phyloP scores from a whole-genome alignment of 2,113 vertebrate genomes.

The Notechis scutatus region DNA sequence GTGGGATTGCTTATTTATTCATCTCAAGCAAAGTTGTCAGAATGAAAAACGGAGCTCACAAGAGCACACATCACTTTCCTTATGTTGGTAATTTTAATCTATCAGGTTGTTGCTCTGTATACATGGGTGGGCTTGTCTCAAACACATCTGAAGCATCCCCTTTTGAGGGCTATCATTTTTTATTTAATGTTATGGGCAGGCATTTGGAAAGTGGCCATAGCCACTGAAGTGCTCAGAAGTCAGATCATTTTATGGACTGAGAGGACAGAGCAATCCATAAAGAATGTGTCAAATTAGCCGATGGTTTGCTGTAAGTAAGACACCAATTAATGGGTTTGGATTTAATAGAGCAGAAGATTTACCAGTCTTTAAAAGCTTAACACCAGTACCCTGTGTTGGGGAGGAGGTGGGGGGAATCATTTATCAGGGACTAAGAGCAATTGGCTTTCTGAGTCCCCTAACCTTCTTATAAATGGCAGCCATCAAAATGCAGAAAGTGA shows the following conservation, averaged over 20 bases:
- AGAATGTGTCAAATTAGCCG: constrained; percentile 65
- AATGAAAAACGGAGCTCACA: constrained; percentile 47
- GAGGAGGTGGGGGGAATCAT: constrained; percentile 17
- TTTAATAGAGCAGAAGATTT: constrained; percentile 74
- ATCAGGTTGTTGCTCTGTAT: constrained; percentile 42
- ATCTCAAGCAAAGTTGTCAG: constrained; percentile 32
- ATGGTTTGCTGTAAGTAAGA: constrained; percentile 58
- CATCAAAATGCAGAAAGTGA: constrained; percentile 16
- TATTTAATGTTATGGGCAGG: constrained; percentile 51
- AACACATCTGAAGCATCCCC: constrained; percentile 50
- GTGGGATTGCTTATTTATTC: constrained; percentile 42
- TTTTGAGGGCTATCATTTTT: constrained; percentile 62
- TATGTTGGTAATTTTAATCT: constrained; percentile 57
- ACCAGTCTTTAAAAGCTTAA: constrained; percentile 70
- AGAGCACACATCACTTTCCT: constrained; percentile 49
- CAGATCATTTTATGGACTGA: constrained; percentile 62
- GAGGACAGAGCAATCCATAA: constrained; percentile 53
- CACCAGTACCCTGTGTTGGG: constrained; percentile 36
- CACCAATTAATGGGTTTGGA: constrained; percentile 71
- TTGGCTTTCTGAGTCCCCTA: constrained; percentile 32
- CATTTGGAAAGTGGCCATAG: constrained; percentile 54
- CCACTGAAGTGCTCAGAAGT: constrained; percentile 34
- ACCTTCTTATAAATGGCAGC: constrained; percentile 30
- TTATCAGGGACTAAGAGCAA: constrained; percentile 58
- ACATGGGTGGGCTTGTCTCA: constrained; percentile 15